Evolutionary conservation across 2,113 vertebrate species (phyloP), one percentile per base, ranked within the genome.

Genomic region (Nerophis ophidion): DNA sequence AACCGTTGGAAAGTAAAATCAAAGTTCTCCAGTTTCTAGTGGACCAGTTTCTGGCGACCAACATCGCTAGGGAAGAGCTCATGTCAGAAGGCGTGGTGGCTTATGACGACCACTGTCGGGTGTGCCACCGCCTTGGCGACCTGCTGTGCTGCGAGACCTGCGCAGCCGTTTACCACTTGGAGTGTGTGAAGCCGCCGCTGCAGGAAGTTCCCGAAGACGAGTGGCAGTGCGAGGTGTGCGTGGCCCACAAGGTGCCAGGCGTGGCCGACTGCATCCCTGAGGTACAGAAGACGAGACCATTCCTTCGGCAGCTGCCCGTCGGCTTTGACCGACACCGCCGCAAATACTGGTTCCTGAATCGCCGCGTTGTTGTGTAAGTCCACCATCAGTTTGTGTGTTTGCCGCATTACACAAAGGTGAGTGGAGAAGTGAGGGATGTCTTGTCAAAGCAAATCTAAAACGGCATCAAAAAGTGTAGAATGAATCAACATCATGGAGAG

Each of bases 161-260:
- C 67, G 97, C 97, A 0, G 97, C 97, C 0, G 97, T 99, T 12
- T 99, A 99, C 89, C 97, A 99, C 68, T 86, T 99, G 81, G 97
- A 99, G 83, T 99, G 97, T 0, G 97, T 99, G 79, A 98, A 98
- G 57, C 97, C 97, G 0, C 96, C 97, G 15, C 86, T 99, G 59
- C 92, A 95, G 83, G 96, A 97, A 83, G 97, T 99, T 12, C 97
- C 97, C 0, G 97, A 99, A 86, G 97, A 99, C 0, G 97, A 99
- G 69, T 99, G 97, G 97, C 97, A 99, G 90, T 99, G 97, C 7
- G 97, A 99, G 83, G 92, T 99, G 60, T 99, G 97, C 16, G 95
- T 96, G 61, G 97, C 96, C 9, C 97, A 99, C 71, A 95, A 96
- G 87, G 94, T 99, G 70, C 91, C 94, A 4, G 97, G 97, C 0